These are phyloP conservation scores for Thryonomys swinderianus DNA, from an alignment of 2,113 vertebrate genomes.

Conservation along the genomic window DNA sequence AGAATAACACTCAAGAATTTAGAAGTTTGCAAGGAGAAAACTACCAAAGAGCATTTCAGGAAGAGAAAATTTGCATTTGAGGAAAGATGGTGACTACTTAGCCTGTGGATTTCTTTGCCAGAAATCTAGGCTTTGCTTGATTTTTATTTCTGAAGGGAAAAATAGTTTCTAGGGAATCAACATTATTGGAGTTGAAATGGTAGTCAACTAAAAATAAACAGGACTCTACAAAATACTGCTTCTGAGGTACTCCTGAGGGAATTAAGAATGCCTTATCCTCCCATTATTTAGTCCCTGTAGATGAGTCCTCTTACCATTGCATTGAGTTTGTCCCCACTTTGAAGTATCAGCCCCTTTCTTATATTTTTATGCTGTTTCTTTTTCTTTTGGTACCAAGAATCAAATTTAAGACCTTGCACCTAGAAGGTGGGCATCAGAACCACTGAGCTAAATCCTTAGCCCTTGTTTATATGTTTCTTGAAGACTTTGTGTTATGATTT, in stretches of 20 bases:
- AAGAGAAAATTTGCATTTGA: constrained; percentile 25
- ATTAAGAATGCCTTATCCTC: not conserved
- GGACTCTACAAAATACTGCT: not conserved
- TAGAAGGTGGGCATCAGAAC: too few relatives aligned
- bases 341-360: not conserved
- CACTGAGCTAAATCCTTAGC: too few relatives aligned
- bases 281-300: not conserved
- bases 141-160: constrained; percentile 14
- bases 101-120: not conserved
- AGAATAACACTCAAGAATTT: not conserved
- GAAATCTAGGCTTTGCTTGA: not conserved
- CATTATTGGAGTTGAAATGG: not conserved
- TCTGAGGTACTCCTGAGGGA: not conserved
- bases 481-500: not conserved
- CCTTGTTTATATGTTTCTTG: not conserved
- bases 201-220: not conserved
- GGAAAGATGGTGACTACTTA: not conserved
- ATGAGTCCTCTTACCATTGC: not conserved
- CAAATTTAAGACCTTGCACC: too few relatives aligned
- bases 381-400: too few relatives aligned
- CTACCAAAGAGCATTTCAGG: not conserved
- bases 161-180: not conserved
- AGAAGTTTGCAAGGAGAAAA: not conserved
- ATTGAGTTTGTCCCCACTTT: not conserved
- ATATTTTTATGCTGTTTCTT: not conserved